Evolutionary conservation across 2,888 invertebrate species (phyloP).

Genomic region (Ptilodon capucinus): DNA sequence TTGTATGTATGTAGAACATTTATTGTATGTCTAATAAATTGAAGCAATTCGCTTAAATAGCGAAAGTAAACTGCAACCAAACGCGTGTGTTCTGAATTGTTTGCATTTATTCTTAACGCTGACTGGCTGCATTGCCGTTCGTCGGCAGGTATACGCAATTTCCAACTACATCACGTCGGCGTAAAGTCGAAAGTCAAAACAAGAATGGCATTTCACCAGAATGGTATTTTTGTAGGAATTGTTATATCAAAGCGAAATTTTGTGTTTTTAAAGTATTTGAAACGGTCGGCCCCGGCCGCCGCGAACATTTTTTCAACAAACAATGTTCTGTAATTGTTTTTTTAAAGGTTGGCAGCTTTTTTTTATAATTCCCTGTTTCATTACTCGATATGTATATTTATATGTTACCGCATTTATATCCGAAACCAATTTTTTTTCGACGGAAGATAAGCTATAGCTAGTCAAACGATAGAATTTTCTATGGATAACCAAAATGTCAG

Average conservation of each 20-base stretch:
- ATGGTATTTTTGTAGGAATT: constrained; percentile 17
- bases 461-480: too few relatives aligned
- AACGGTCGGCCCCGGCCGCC: constrained; percentile 10
- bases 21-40: constrained; percentile 4
- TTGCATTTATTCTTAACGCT: constrained; percentile 26
- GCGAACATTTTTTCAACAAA: constrained; percentile 18
- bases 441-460: too few relatives aligned
- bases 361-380: not conserved
- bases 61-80: constrained; percentile 25
- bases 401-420: constrained; percentile 8
- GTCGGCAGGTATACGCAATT: constrained; percentile 8
- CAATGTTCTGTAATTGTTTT: constrained; percentile 11
- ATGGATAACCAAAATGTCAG: too few relatives aligned
- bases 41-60: constrained; percentile 22
- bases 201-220: constrained; percentile 1
- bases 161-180: constrained; percentile 4
- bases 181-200: constrained; percentile 10
- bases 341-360: not conserved
- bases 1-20: too few relatives aligned
- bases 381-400: not conserved
- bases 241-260: constrained; percentile 24
- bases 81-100: constrained; percentile 21
- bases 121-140: constrained; percentile 25
- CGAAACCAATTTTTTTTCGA: too few relatives aligned
- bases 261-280: constrained; percentile 27